Evolutionary conservation across 2,888 invertebrate species (phyloP).

Genomic region (Cinara cedri): DNA sequence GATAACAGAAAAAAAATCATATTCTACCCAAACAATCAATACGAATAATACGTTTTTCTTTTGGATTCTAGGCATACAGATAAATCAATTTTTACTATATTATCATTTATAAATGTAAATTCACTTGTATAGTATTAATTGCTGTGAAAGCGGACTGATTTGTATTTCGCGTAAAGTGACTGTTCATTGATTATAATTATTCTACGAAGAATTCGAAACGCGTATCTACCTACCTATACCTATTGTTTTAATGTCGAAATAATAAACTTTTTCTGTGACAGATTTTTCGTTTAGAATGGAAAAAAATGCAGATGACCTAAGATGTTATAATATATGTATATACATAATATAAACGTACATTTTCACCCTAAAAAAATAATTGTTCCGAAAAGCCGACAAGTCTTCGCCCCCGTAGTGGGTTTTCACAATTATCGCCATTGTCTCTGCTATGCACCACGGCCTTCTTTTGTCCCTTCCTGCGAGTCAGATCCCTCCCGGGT

Average conservation of each 20-base stretch:
- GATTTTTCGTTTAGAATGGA: neutral
- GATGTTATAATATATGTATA: conserved; percentile 3
- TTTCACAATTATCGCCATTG: conserved; percentile 55
- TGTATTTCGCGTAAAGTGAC: neutral
- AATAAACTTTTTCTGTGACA: neutral
- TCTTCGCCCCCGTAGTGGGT: conserved; percentile 28
- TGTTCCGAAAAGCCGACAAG: conserved; percentile 41
- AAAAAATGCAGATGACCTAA: conserved; percentile 24
- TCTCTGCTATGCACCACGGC: conserved; percentile 10
- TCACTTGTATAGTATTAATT: no score
- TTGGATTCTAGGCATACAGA: no score
- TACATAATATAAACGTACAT: neutral
- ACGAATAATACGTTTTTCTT: no score
- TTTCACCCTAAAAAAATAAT: conserved; percentile 42
- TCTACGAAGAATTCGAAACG: neutral
- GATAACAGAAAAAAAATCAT: no score
- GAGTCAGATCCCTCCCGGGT: conserved; percentile 2
- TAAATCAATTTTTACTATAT: no score
- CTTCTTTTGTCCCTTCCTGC: conserved; percentile 10
- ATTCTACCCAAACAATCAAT: no score
- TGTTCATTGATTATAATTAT: conserved; percentile 14
- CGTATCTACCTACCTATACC: no score
- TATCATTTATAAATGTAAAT: no score
- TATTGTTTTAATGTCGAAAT: conserved; percentile 8
- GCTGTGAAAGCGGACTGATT: no score